Evolutionary conservation across 2,797 vertebrate genomes (phyloP).

Genomic region (Acrocephalus scirpaceus): DNA sequence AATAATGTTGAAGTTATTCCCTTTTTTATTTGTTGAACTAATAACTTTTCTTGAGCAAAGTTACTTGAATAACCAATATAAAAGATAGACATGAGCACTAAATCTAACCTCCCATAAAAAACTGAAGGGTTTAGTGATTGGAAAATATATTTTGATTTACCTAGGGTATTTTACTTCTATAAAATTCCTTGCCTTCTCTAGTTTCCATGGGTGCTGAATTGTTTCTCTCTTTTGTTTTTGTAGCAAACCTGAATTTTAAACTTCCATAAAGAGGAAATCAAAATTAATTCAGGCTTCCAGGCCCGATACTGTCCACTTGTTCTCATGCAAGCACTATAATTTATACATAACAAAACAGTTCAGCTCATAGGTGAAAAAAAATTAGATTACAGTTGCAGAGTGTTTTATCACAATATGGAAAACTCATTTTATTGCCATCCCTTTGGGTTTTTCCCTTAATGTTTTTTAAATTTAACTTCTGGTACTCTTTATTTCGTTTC

Average conservation of each 20-base stretch:
- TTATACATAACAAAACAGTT: neutral
- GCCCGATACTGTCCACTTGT: neutral
- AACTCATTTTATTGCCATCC: neutral
- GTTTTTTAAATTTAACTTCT: neutral
- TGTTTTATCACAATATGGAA: neutral
- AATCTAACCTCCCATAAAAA: neutral
- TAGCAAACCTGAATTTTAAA: neutral
- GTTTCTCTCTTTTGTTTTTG: neutral
- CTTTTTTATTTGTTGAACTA: neutral
- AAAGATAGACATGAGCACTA: neutral
- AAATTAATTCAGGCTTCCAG: neutral
- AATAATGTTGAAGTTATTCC: neutral
- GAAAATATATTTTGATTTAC: neutral
- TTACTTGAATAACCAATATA: neutral
- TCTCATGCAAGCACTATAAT: neutral
- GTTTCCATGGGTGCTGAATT: neutral
- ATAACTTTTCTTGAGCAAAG: neutral
- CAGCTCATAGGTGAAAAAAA: neutral
- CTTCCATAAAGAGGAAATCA: neutral
- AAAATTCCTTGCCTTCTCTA: neutral
- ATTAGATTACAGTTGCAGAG: neutral
- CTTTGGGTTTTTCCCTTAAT: neutral
- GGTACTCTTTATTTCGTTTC: neutral
- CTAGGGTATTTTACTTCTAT: neutral
- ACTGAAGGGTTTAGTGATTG: neutral